These are phyloP conservation scores for Atherix ibis DNA, from an alignment of 2,888 invertebrate species.

Conservation along the genomic window DNA sequence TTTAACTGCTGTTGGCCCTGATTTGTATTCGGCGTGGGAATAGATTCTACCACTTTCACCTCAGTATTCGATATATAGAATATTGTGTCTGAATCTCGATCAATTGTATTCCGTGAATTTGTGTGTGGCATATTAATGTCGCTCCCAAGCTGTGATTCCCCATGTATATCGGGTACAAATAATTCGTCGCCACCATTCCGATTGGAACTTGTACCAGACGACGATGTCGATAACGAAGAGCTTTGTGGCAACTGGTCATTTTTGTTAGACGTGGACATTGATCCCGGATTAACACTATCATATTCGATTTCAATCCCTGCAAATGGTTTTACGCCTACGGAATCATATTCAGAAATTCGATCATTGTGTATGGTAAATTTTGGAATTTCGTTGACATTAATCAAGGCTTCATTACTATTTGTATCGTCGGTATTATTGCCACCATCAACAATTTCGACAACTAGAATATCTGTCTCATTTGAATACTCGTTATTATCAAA, in stretches of 20 bases:
- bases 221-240: no score
- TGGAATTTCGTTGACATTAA: slow-evolving; percentile 10
- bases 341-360: slow-evolving; percentile 8
- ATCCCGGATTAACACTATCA: slow-evolving; percentile 5
- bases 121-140: not conserved
- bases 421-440: slow-evolving; percentile 21
- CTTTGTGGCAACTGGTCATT: no score
- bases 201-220: no score
- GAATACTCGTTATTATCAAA: slow-evolving; percentile 1
- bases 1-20: slow-evolving; percentile 3
- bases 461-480: slow-evolving; percentile 23
- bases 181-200: slow-evolving; percentile 23
- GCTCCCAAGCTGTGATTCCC: slow-evolving; percentile 15
- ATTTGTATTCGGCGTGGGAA: slow-evolving; percentile 20
- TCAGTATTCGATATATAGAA: slow-evolving; percentile 34
- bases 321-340: slow-evolving; percentile 3
- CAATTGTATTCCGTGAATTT: slow-evolving; percentile 13
- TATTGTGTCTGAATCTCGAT: slow-evolving; percentile 32
- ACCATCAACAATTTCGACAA: slow-evolving; percentile 26
- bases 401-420: slow-evolving; percentile 16
- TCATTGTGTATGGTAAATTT: slow-evolving; percentile 12
- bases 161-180: slow-evolving; percentile 21
- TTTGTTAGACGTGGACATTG: not conserved
- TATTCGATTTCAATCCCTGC: slow-evolving; percentile 7
- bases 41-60: slow-evolving; percentile 31